Evolutionary conservation across 2,113 vertebrate genomes (phyloP).

Genomic region (Elephas maximus): DNA sequence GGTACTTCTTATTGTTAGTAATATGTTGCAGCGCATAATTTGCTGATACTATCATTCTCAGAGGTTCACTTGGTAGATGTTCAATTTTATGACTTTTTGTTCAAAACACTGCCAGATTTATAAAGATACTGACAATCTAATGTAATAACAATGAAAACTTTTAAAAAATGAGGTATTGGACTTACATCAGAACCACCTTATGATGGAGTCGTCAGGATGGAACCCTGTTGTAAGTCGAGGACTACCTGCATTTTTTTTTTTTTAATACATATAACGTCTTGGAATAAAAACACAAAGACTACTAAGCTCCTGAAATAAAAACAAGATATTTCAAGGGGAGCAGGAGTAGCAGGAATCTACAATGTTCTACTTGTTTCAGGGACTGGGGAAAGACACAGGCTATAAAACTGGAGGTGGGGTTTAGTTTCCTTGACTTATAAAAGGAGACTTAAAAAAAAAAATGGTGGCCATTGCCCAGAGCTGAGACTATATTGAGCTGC

Average conservation of each 20-base stretch:
- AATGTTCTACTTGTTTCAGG: background rate
- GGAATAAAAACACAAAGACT: background rate
- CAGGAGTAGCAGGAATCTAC: background rate
- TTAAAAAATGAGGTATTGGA: too few relatives aligned
- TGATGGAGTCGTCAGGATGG: too few relatives aligned
- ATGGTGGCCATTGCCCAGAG: background rate
- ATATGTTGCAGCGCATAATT: background rate
- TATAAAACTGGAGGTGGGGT: background rate
- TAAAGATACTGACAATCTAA: too few relatives aligned
- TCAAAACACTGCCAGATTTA: too few relatives aligned
- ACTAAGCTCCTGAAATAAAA: background rate
- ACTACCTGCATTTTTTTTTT: too few relatives aligned
- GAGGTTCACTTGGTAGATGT: too few relatives aligned
- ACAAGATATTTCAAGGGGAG: background rate
- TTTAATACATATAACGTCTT: background rate
- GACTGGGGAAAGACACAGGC: background rate
- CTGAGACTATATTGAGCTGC: background rate
- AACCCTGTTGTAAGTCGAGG: too few relatives aligned
- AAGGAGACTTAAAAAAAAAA: background rate
- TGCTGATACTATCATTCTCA: too few relatives aligned
- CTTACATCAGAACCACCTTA: too few relatives aligned
- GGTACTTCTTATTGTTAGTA: background rate
- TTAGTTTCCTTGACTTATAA: background rate
- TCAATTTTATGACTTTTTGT: too few relatives aligned
- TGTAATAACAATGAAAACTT: too few relatives aligned